Evolutionary conservation across 2,797 vertebrate genomes (phyloP).

Genomic region (Sarcoramphus papa): DNA sequence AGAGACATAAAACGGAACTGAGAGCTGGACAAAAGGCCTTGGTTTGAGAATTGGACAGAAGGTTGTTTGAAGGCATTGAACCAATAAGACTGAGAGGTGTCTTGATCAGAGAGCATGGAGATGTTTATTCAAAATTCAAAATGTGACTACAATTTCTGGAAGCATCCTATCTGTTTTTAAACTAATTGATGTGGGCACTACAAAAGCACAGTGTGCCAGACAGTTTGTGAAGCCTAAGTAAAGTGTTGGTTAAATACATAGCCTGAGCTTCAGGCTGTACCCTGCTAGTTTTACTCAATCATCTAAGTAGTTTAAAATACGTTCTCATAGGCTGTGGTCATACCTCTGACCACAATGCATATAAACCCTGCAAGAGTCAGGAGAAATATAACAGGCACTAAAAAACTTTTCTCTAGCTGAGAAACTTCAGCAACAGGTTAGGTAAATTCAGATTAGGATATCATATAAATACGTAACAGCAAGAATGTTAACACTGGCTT

Average conservation of each 20-base stretch:
- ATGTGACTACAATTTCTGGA: neutral
- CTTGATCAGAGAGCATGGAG: neutral
- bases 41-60: neutral
- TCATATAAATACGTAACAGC: neutral
- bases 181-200: neutral
- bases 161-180: neutral
- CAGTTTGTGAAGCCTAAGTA: neutral
- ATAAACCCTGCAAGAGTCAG: neutral
- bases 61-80: neutral
- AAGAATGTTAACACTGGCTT: neutral
- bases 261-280: neutral
- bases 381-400: neutral
- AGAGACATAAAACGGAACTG: neutral
- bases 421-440: neutral
- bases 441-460: neutral
- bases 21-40: neutral
- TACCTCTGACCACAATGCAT: neutral
- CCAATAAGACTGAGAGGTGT: neutral
- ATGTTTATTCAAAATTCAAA: neutral
- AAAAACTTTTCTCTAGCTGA: neutral
- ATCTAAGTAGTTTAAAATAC: neutral
- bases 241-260: neutral
- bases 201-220: neutral
- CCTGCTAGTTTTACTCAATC: neutral
- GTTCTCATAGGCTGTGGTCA: neutral